A percentile compares a stretch with the other conserved stretches of the same genome.
Conservation (phyloP, 2,113 vertebrate genomes). For the Cryptomyrus ogoouensis region DNA sequence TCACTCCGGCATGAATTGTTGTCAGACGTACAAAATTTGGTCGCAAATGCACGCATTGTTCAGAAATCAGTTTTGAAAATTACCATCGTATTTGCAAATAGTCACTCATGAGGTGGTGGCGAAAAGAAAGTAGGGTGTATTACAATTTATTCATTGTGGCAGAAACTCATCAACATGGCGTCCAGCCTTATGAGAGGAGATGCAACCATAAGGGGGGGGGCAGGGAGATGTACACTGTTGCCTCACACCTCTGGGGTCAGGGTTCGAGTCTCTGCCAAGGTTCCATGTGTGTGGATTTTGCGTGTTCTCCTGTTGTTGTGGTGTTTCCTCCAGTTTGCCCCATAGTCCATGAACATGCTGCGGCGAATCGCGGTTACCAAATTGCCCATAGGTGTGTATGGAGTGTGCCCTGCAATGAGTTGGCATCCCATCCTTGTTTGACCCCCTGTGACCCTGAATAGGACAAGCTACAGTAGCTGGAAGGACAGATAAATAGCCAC, state of each 20-base stretch:
- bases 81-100: background rate
- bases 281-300: background rate
- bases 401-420: background rate
- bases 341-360: background rate
- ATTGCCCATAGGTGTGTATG: background rate
- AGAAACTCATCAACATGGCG: background rate
- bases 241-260: background rate
- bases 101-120: background rate
- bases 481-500: background rate
- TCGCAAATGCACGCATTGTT: background rate
- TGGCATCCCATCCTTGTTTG: background rate
- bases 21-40: background rate
- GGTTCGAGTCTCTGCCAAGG: background rate
- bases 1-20: background rate
- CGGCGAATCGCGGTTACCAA: background rate
- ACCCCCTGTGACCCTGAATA: background rate
- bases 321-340: background rate
- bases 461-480: background rate
- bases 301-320: too few relatives aligned
- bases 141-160: background rate
- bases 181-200: background rate
- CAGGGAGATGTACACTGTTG: background rate
- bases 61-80: background rate
- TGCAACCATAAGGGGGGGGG: background rate
- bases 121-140: background rate